phyloP scores from a whole-genome alignment of 1,140 invertebrate species.

The Choristoneura fumiferana region DNA sequence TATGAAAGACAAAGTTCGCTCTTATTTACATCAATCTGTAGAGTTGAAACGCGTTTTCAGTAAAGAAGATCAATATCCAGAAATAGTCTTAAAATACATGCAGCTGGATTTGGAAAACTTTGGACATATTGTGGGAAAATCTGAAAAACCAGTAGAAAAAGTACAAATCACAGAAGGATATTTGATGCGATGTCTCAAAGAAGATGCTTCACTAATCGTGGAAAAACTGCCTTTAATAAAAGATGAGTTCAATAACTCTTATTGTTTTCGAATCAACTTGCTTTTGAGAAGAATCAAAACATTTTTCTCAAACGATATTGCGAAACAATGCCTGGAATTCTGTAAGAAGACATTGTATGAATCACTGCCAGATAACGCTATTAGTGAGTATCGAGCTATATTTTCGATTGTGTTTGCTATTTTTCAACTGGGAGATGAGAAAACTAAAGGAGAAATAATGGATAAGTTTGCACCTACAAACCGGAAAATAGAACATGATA shows the following conservation, averaged over 20 bases:
- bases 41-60: constrained; percentile 22
- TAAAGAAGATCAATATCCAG: constrained; percentile 42
- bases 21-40: not conserved
- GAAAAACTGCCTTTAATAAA: constrained; percentile 28
- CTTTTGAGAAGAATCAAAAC: constrained; percentile 48
- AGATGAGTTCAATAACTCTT: constrained; percentile 13
- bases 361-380: not conserved
- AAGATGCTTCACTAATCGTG: constrained; percentile 35
- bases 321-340: constrained; percentile 34
- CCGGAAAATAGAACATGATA: constrained; percentile 41
- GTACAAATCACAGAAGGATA: constrained; percentile 27
- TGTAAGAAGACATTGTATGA: constrained; percentile 27
- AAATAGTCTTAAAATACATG: constrained; percentile 37
- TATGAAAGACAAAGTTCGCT: constrained; percentile 26
- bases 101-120: constrained; percentile 33
- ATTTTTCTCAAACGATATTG: constrained; percentile 53
- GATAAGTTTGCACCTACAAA: constrained; percentile 44
- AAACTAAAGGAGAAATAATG: constrained; percentile 41
- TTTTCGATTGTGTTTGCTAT: constrained; percentile 36
- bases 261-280: constrained; percentile 23
- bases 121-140: constrained; percentile 19
- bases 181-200: constrained; percentile 41
- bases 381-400: constrained; percentile 11
- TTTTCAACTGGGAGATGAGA: constrained; percentile 43
- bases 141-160: constrained; percentile 22